These are phyloP conservation scores for Chydorus sphaericus DNA, from an alignment of 2,888 invertebrate genomes.

Conservation along the genomic window DNA sequence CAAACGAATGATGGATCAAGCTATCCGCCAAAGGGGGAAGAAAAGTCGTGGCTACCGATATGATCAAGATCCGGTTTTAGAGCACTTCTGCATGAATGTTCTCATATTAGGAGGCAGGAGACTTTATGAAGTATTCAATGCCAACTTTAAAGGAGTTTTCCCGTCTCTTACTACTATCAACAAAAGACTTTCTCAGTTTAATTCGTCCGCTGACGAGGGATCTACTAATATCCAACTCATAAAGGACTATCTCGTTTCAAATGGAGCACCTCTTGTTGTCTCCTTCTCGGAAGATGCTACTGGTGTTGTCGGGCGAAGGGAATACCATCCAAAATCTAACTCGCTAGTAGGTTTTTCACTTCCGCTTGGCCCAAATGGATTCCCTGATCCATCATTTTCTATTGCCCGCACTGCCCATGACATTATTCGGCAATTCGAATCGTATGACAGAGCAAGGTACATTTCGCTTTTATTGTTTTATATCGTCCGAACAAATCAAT, in stretches of 20 bases:
- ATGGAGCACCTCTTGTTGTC: neutral
- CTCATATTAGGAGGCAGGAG: neutral
- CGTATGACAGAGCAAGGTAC: neutral
- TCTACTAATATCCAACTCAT: neutral
- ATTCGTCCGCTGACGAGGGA: neutral
- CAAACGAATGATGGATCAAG: too few species aligned
- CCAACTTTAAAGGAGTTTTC: constrained; percentile 2
- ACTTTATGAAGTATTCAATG: neutral
- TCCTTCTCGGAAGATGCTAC: constrained; percentile 1
- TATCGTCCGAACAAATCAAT: too few species aligned
- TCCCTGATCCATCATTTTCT: neutral
- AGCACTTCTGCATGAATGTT: neutral
- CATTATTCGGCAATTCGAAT: neutral
- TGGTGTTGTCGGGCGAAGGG: neutral
- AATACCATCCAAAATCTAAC: neutral
- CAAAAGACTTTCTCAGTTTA: neutral
- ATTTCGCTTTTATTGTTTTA: too few species aligned
- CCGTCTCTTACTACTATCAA: neutral
- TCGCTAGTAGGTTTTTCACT: neutral
- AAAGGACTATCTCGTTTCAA: neutral
- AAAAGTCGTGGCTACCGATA: neutral
- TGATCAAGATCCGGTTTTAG: neutral
- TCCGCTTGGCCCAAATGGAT: neutral
- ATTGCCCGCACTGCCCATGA: neutral
- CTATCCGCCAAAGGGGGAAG: too few species aligned